phyloP scores from a whole-genome alignment of 2,113 vertebrate species.

The Sinocyclocheilus anophthalmus region DNA sequence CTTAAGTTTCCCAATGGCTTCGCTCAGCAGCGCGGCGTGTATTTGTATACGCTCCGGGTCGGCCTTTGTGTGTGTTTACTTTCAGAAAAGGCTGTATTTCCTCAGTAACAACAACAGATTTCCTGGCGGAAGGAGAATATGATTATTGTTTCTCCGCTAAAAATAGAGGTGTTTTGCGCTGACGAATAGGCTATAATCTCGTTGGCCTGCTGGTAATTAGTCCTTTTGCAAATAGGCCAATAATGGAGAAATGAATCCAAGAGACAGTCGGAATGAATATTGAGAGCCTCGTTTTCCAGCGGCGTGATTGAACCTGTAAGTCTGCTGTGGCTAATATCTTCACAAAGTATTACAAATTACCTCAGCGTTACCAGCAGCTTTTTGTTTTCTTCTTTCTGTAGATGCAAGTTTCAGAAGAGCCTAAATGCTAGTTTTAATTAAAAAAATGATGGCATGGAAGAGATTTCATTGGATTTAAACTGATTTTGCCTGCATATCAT shows the following conservation, averaged over 20 bases:
- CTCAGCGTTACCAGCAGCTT: constrained; percentile 30
- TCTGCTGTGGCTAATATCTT: constrained; percentile 67
- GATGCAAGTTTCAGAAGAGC: not conserved
- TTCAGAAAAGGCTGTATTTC: constrained; percentile 37
- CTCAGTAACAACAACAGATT: constrained; percentile 24
- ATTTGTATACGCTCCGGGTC: constrained; percentile 25
- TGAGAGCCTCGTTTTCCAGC: constrained; percentile 61
- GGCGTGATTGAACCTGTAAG: constrained; percentile 63
- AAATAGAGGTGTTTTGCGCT: constrained; percentile 46
- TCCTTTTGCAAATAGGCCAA: constrained; percentile 71
- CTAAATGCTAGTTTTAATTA: not conserved
- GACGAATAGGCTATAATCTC: constrained; percentile 53
- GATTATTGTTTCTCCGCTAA: constrained; percentile 52
- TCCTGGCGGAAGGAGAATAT: constrained; percentile 40
- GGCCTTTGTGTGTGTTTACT: constrained; percentile 41
- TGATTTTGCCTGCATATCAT: not conserved
- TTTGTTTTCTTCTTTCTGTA: not conserved
- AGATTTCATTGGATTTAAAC: not conserved
- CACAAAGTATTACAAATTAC: constrained; percentile 63
- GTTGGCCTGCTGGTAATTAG: constrained; percentile 66
- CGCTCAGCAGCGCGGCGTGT: constrained; percentile 39
- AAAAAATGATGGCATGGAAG: not conserved
- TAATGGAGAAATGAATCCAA: constrained; percentile 73
- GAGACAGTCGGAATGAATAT: constrained; percentile 70
- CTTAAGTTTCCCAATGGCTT: constrained; percentile 52